Percentiles rank a stretch among this genome's conserved stretches.
These are phyloP conservation scores for Octomys mimax DNA, from an alignment of 2,797 vertebrate genomes.

Conservation along the genomic window DNA sequence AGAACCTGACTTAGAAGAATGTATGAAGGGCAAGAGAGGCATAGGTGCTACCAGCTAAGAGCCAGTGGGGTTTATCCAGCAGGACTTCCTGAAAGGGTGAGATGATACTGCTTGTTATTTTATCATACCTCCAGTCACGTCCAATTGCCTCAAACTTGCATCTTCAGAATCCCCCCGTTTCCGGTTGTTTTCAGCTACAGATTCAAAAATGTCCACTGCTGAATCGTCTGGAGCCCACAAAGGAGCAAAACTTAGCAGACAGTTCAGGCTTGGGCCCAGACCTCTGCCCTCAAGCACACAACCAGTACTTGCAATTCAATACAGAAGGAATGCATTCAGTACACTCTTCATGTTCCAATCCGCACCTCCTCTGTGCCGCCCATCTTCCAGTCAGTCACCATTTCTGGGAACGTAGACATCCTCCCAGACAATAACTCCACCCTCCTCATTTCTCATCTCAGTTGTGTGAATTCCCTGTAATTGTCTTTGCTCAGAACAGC, in stretches of 20 bases:
- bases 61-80: neutral
- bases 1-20: neutral
- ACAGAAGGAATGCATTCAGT: neutral
- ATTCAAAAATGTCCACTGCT: neutral
- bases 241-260: neutral
- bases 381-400: neutral
- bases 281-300: neutral
- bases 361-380: neutral
- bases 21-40: rapidly evolving
- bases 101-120: neutral
- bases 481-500: neutral
- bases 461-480: neutral
- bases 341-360: too few species aligned
- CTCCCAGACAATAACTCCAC: neutral
- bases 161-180: neutral
- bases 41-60: neutral
- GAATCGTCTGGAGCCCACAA: neutral
- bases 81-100: neutral
- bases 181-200: neutral
- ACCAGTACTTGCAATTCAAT: neutral
- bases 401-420: neutral
- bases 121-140: neutral
- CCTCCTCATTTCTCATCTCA: too few species aligned
- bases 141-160: neutral
- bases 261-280: neutral